Evolutionary conservation across 2,113 vertebrate genomes (phyloP), one percentile per base, ranked within the genome.

Genomic region (Ophthalmolycus amberensis): DNA sequence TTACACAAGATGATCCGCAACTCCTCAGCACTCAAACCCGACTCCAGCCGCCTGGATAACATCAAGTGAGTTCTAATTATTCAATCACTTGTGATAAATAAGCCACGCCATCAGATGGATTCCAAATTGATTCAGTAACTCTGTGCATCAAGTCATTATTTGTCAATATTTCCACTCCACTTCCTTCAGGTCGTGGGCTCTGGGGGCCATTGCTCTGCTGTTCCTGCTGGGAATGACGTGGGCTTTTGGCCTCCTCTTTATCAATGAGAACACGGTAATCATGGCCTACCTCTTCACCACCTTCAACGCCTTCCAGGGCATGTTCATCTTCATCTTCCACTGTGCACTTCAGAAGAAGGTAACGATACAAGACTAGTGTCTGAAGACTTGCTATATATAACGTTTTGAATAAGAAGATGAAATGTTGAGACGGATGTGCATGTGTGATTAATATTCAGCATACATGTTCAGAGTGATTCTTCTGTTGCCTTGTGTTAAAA

Each of bases 241-340:
- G 97, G 97, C 97, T 1, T 98, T 98, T 0, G 97, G 97, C 59
- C 96, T 98, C 60, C 95, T 98, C 73, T 98, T 97, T 79, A 97
- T 98, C 91, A 97, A 97, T 42, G 96, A 97, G 90, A 97, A 97
- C 81, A 97, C 95, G 0, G 94, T 98, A 25, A 97, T 98, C 85
- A 95, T 97, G 96, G 97, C 97, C 42, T 97, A 98, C 88, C 97
- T 98, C 88, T 98, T 98, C 90, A 98, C 97, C 82, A 98, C 97
- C 86, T 98, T 98, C 94, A 98, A 98, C 1, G 97, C 97, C 88
- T 96, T 98, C 94, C 97, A 98, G 94, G 97, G 97, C 83, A 96
- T 97, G 95, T 98, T 98, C 94, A 97, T 98, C 94, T 98, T 98
- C 38, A 97, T 98, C 84, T 98, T 98, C 95, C 97, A 98, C 93